Evolutionary conservation across 2,113 vertebrate species (phyloP).

Genomic region (Orycteropus afer): DNA sequence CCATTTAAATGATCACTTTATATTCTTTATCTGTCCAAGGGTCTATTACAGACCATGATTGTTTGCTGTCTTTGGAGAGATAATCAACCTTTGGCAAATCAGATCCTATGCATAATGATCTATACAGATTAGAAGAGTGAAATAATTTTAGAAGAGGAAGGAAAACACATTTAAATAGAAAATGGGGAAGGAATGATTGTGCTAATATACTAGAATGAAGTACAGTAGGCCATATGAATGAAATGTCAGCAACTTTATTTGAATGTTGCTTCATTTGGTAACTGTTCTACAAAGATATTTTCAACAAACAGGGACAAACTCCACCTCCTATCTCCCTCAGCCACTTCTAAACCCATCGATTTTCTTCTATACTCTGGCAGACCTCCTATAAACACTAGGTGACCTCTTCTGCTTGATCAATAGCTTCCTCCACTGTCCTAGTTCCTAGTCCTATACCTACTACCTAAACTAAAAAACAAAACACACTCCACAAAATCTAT

Average conservation of each 20-base stretch:
- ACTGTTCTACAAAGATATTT: conserved; percentile 28
- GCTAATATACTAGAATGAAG: not conserved
- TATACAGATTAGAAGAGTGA: not conserved
- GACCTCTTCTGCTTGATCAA: not conserved
- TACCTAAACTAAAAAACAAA: too few species aligned
- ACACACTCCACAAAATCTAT: conserved; percentile 19
- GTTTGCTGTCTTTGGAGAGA: conserved; percentile 29
- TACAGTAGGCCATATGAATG: not conserved
- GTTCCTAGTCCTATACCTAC: conserved; percentile 21
- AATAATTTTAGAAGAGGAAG: conserved; percentile 1
- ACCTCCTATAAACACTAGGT: not conserved
- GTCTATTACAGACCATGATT: not conserved
- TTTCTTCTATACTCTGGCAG: not conserved
- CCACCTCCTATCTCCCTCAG: not conserved
- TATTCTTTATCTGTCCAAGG: not conserved
- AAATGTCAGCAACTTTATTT: not conserved
- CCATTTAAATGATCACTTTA: not conserved
- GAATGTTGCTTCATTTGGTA: conserved; percentile 17
- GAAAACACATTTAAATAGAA: conserved; percentile 10
- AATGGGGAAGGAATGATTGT: conserved; percentile 18
- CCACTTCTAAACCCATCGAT: not conserved
- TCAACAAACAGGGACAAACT: not conserved
- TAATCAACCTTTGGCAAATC: not conserved
- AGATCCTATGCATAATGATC: not conserved
- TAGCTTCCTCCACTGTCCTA: not conserved